These are phyloP conservation scores for Acleris emargana DNA, from an alignment of 2,888 invertebrate genomes.

Conservation along the genomic window DNA sequence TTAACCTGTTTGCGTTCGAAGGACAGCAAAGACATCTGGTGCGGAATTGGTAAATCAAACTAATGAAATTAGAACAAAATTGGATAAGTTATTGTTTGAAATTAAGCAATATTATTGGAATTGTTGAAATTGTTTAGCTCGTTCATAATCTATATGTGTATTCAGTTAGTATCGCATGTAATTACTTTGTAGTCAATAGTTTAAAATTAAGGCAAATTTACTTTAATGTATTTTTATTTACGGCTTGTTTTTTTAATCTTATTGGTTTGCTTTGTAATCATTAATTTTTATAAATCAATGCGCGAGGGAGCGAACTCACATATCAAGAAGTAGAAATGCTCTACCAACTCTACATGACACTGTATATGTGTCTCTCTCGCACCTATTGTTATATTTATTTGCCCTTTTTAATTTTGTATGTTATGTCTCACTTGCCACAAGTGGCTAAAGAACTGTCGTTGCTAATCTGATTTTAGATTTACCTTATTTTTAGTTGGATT, in stretches of 20 bases:
- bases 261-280: conserved; percentile 45
- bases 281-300: conserved; percentile 3
- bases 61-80: conserved; percentile 50
- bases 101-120: conserved; percentile 64
- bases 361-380: conserved; percentile 3
- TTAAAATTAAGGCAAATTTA: conserved; percentile 34
- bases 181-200: conserved; percentile 38
- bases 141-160: conserved; percentile 46
- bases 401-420: conserved; percentile 10
- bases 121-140: conserved; percentile 51
- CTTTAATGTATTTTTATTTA: conserved; percentile 38
- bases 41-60: conserved; percentile 37
- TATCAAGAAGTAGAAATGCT: not conserved
- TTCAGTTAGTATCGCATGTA: conserved; percentile 40
- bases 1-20: conserved; percentile 45
- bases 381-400: conserved; percentile 18
- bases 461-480: conserved; percentile 12
- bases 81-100: conserved; percentile 49
- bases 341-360: not conserved
- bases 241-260: conserved; percentile 50
- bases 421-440: conserved; percentile 16
- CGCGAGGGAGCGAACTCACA: not conserved
- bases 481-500: conserved; percentile 13
- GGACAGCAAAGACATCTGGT: conserved; percentile 43
- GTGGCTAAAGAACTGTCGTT: conserved; percentile 13